Percentiles rank a stretch among this genome's conserved stretches.
Evolutionary conservation across 2,113 vertebrate species (phyloP).

Genomic region (Microcebus ravelobensis): DNA sequence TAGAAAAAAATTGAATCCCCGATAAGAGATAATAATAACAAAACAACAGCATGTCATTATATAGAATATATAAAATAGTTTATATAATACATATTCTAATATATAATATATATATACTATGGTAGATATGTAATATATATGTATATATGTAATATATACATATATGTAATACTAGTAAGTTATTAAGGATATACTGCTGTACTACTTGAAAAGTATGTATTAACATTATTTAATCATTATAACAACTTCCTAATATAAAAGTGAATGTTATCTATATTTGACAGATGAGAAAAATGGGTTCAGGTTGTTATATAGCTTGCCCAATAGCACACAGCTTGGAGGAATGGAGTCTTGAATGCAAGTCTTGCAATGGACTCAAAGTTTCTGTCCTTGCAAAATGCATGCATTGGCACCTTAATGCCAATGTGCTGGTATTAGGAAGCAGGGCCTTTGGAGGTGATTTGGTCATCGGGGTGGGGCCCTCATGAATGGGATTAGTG

Average conservation of each 20-base stretch:
- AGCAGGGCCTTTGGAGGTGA: neutral
- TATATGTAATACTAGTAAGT: neutral
- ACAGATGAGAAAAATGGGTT: neutral
- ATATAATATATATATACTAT: neutral
- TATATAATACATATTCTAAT: neutral
- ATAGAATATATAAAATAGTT: neutral
- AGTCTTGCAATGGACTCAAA: neutral
- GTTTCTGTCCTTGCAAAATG: neutral
- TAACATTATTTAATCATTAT: neutral
- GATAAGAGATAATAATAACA: neutral
- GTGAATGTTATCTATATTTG: neutral
- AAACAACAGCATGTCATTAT: neutral
- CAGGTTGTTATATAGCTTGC: neutral
- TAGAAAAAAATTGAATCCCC: neutral
- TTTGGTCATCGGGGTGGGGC: neutral
- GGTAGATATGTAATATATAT: neutral
- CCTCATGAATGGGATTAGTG: neutral
- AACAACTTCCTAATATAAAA: neutral
- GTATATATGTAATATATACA: too few relatives aligned
- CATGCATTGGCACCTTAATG: neutral
- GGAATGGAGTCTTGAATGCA: neutral
- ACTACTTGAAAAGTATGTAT: neutral
- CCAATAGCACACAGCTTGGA: neutral
- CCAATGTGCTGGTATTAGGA: neutral
- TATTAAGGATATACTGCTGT: neutral